Conservation (phyloP, 2,888 invertebrate species). For the Sycophila texana region DNA sequence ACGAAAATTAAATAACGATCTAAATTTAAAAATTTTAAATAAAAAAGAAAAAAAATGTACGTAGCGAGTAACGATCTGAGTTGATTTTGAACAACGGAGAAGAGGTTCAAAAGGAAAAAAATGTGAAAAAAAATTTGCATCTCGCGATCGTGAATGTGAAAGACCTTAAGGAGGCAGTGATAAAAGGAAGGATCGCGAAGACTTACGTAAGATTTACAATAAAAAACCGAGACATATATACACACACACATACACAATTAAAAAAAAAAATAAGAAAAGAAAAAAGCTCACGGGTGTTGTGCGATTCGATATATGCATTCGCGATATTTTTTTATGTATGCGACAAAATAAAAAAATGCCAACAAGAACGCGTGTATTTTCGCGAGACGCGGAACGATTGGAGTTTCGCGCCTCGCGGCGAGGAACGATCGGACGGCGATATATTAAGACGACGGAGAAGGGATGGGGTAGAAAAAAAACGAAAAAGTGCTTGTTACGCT, state of each 20-base stretch:
- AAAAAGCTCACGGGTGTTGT: slow-evolving; percentile 52
- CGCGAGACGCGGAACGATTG: slow-evolving; percentile 23
- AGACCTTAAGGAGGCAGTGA: neutral
- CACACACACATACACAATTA: too few relatives aligned
- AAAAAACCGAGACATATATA: neutral
- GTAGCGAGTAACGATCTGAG: neutral
- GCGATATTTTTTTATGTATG: slow-evolving; percentile 55
- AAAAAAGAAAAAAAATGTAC: neutral
- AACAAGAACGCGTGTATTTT: slow-evolving; percentile 36
- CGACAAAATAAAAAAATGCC: slow-evolving; percentile 3
- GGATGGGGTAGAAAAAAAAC: neutral
- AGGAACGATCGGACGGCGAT: slow-evolving; percentile 10
- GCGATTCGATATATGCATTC: slow-evolving; percentile 52
- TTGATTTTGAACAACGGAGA: neutral
- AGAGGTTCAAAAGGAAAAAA: slow-evolving; percentile 27
- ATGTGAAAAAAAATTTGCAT: slow-evolving; percentile 10
- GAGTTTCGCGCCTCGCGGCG: neutral
- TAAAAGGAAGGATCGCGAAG: too few relatives aligned
- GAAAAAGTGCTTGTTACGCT: slow-evolving; percentile 62
- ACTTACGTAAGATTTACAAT: too few relatives aligned
- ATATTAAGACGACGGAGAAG: slow-evolving; percentile 17
- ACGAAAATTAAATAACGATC: too few relatives aligned
- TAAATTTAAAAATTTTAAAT: too few relatives aligned
- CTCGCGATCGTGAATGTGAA: neutral
- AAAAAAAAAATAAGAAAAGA: neutral